Evolutionary conservation across 2,797 vertebrate species (phyloP).

Genomic region (Acropternis orthonyx): DNA sequence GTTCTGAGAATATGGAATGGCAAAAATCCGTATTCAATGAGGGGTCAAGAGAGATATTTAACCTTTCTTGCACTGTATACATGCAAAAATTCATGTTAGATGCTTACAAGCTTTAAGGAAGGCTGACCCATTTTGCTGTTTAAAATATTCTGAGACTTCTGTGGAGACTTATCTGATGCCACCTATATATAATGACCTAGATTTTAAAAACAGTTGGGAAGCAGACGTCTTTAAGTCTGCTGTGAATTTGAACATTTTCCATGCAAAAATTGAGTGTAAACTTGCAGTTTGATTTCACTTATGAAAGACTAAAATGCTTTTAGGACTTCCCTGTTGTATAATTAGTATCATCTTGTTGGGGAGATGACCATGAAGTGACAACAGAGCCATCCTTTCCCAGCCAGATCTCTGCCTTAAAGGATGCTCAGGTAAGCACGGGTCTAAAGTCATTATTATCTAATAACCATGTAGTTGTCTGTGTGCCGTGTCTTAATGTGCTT

Average conservation of each 20-base stretch:
- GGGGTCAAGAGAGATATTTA: conserved; percentile 3
- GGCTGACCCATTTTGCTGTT: conserved; percentile 5
- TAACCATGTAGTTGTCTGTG: neutral
- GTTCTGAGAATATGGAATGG: neutral
- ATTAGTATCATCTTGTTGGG: neutral
- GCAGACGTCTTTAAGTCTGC: conserved; percentile 45
- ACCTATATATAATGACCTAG: conserved; percentile 57
- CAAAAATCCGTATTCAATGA: neutral
- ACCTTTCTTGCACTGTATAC: neutral
- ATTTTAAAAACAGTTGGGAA: conserved; percentile 49
- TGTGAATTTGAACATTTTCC: conserved; percentile 19
- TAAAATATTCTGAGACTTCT: conserved; percentile 24
- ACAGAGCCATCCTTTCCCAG: neutral
- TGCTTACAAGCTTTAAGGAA: neutral
- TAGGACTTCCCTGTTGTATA: neutral
- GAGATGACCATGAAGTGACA: neutral
- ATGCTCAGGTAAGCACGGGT: neutral
- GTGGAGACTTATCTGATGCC: neutral
- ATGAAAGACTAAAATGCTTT: neutral
- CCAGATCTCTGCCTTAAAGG: neutral
- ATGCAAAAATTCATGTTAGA: neutral
- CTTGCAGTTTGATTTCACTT: neutral
- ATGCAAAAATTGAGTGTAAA: neutral
- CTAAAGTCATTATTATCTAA: neutral
- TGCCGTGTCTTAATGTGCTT: neutral